Evolutionary conservation across 2,113 vertebrate species (phyloP).

Genomic region (Noturus placidus): DNA sequence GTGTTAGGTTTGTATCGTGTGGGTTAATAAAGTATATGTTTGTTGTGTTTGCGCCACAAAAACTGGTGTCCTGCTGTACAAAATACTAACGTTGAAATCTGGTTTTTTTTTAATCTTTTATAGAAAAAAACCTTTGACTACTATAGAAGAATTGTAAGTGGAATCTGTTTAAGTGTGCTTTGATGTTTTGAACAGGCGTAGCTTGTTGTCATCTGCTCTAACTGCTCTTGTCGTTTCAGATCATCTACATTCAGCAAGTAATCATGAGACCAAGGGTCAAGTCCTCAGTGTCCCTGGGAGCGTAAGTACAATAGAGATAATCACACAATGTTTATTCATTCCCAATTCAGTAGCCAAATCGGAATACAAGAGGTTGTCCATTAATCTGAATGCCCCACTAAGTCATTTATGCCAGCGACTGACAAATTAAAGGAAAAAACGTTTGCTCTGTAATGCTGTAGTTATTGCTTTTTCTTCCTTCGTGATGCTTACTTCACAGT

Average conservation of each 20-base stretch:
- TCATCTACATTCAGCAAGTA: conserved; percentile 89
- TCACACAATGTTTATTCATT: neutral
- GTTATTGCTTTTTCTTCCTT: neutral
- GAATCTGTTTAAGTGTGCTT: neutral
- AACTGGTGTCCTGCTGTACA: neutral
- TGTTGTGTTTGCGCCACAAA: neutral
- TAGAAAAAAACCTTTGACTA: conserved; percentile 83
- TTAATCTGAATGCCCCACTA: neutral
- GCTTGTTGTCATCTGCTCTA: neutral
- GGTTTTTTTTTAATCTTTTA: conserved; percentile 60
- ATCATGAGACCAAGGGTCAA: conserved; percentile 91
- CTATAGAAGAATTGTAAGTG: conserved; percentile 78
- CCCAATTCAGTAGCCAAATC: too few relatives aligned
- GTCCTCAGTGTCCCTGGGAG: conserved; percentile 90
- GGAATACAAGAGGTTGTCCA: neutral
- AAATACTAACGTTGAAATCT: neutral
- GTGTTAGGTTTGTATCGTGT: neutral
- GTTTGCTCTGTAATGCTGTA: neutral
- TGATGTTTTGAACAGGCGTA: neutral
- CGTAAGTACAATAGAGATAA: conserved; percentile 76
- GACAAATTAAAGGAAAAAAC: neutral
- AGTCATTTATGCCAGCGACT: too few relatives aligned
- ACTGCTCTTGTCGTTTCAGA: conserved; percentile 67
- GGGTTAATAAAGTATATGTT: neutral
- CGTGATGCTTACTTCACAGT: neutral